Conservation (phyloP, 1,140 invertebrate species). For the Neoseiulus cucumeris region DNA sequence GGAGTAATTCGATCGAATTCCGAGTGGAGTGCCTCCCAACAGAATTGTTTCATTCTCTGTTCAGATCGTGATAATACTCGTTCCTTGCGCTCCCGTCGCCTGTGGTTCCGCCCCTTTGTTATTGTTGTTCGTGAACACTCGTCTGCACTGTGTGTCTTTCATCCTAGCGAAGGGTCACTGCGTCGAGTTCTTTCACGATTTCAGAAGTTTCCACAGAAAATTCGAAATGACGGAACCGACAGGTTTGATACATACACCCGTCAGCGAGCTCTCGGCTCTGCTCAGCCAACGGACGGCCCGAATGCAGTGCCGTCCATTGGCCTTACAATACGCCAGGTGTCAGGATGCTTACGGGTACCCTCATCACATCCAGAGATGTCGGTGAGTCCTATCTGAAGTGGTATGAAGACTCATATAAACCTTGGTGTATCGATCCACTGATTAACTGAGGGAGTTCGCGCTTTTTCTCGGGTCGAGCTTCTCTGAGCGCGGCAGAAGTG, state of each 20-base stretch:
- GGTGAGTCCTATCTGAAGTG: not conserved
- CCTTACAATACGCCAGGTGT: not conserved
- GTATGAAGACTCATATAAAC: too few relatives aligned
- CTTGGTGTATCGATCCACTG: not conserved
- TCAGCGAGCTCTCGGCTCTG: not conserved
- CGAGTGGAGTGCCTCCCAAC: too few relatives aligned
- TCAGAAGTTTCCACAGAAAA: not conserved
- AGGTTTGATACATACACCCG: not conserved
- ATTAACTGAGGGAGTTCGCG: not conserved
- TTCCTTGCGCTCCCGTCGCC: too few relatives aligned
- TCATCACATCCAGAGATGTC: not conserved
- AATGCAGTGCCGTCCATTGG: not conserved
- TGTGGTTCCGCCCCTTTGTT: too few relatives aligned
- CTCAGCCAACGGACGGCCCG: not conserved
- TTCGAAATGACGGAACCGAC: not conserved
- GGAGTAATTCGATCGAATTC: too few relatives aligned
- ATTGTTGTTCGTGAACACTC: not conserved
- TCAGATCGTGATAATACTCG: too few relatives aligned
- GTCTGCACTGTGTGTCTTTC: not conserved
- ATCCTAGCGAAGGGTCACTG: not conserved
- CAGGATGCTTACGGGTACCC: not conserved
- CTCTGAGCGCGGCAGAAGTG: not conserved
- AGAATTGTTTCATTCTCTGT: too few relatives aligned
- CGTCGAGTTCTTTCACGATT: not conserved
- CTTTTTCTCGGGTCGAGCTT: not conserved